These are phyloP conservation scores for Lagenorhynchus albirostris DNA, from an alignment of 2,113 vertebrate species.

Conservation along the genomic window DNA sequence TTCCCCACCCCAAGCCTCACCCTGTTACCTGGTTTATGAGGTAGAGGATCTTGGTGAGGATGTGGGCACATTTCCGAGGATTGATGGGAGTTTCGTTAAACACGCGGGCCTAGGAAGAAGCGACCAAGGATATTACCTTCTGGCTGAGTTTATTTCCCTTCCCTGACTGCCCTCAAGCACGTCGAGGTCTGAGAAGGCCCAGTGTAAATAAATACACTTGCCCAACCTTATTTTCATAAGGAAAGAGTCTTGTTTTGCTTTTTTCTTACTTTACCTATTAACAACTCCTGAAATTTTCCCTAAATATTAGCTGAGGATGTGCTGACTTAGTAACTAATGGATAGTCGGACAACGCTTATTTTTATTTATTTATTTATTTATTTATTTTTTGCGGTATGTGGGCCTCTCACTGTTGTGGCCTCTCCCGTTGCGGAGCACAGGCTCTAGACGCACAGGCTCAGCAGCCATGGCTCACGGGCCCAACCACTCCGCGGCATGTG, in stretches of 20 bases:
- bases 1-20: background rate
- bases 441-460: too few species aligned
- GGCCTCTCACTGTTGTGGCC: too few species aligned
- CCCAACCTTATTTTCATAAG: background rate
- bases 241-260: background rate
- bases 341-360: background rate
- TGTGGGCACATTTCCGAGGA: conserved; percentile 96
- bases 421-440: too few species aligned
- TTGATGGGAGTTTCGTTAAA: conserved; percentile 91
- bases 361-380: too few species aligned
- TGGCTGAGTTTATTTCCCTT: background rate
- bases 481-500: too few species aligned
- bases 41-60: conserved; percentile 98
- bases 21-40: conserved; percentile 96
- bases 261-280: background rate
- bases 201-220: background rate
- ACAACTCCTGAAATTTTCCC: background rate
- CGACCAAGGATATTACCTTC: background rate
- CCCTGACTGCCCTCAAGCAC: background rate
- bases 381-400: too few species aligned
- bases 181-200: background rate
- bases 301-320: background rate
- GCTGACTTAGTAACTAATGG: background rate
- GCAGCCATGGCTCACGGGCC: too few species aligned
- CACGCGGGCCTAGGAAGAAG: conserved; percentile 83